Base-by-base conservation (phyloP, 1,140 invertebrate species). In the Phymorhynchus buccinoides region DNA sequence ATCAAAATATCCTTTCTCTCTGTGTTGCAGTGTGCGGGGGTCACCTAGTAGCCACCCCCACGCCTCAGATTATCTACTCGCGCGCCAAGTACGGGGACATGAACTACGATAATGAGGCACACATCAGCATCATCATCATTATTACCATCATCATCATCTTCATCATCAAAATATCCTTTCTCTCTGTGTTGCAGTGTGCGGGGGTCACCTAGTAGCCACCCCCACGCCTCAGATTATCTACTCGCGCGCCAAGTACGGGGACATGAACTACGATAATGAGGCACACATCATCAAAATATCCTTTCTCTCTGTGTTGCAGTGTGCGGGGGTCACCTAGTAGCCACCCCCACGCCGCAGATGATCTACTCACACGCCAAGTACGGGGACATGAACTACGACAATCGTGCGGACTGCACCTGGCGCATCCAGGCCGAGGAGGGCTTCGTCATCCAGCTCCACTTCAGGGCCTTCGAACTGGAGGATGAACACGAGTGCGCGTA, bases 301-400 rank as follows among this genome's bases (percentile, higher is more conserved):
- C 16, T 62, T 22, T 27, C 18, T 3, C 18, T 22, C 7, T 3
- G 7, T 62, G 56, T 62, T 14, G 18, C 89, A 98, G 98, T 97
- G 37, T 99, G 98, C 91, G 98, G 98, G 12, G 98, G 98, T 0
- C 96, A 96, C 89, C 93, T 99, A 14, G 94, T 95, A 84, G 98
- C 98, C 0, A 89, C 86, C 27, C 95, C 95, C 0, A 95, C 95
- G 37, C 95, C 96, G 0, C 96, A 97, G 89, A 96, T 97, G 89
- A 95, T 99, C 66, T 99, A 98, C 92, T 99, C 98, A 0, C 98
- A 99, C 93, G 96, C 97, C 0, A 96, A 96, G 82, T 99, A 97
- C 90, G 98, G 97, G 0, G 96, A 97, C 91, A 95, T 96, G 87
- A 96, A 96, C 87, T 99, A 99, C 90, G 96, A 97, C 86, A 96